A percentile compares a stretch with the other conserved stretches of the same genome.
Evolutionary conservation across 2,888 invertebrate species (phyloP).

Genomic region (Drosophila pegasa): DNA sequence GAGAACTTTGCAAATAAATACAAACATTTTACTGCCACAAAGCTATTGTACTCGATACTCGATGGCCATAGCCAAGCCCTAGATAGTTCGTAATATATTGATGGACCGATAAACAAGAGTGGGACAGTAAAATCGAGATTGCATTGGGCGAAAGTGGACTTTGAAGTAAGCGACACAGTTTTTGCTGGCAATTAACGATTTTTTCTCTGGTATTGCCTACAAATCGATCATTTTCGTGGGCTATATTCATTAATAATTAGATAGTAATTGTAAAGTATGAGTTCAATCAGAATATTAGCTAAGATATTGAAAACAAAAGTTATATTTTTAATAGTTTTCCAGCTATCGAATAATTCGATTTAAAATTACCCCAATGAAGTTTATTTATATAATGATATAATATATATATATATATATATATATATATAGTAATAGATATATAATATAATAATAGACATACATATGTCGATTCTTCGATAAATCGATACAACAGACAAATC

Average conservation of each 20-base stretch:
- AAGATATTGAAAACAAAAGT: background rate
- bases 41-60: background rate
- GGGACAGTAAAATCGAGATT: background rate
- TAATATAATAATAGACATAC: too few species aligned
- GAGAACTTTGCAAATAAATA: constrained; percentile 12
- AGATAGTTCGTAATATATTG: background rate
- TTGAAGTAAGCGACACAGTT: background rate
- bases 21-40: background rate
- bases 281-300: too few species aligned
- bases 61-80: background rate
- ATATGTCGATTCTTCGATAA: background rate
- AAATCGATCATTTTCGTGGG: background rate
- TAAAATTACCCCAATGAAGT: too few species aligned
- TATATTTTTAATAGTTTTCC: background rate
- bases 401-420: too few species aligned
- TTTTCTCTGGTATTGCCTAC: background rate
- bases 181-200: background rate
- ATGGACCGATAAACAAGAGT: background rate
- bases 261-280: background rate
- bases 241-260: background rate
- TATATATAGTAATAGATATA: too few species aligned
- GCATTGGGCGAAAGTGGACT: background rate
- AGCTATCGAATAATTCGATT: background rate
- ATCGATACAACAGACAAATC: too few species aligned
- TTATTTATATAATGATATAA: too few species aligned